Conservation (phyloP, 2,888 invertebrate species). For the Temnothorax ravouxi region DNA sequence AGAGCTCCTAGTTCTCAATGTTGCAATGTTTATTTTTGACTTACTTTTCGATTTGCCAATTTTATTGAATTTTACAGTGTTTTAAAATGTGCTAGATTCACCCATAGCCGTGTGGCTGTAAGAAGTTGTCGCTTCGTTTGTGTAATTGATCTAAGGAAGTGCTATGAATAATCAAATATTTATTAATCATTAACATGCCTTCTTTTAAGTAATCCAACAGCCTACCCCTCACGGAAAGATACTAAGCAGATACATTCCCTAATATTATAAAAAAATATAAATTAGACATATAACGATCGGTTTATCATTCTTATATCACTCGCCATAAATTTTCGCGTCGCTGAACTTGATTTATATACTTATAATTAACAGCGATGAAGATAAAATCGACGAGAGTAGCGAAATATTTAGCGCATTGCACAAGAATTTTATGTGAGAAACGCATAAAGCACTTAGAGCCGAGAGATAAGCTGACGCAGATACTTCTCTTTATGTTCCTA, state of each 20-base stretch:
- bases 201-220: too few species aligned
- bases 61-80: neutral
- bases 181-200: too few species aligned
- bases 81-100: neutral
- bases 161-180: too few species aligned
- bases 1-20: neutral
- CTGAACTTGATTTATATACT: conserved; percentile 14
- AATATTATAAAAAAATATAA: neutral
- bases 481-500: conserved; percentile 36
- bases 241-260: neutral
- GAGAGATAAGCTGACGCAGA: neutral
- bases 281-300: neutral
- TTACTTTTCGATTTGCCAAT: neutral
- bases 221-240: too few species aligned
- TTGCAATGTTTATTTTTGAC: neutral
- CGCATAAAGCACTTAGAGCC: neutral
- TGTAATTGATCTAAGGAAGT: too few species aligned
- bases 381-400: conserved; percentile 17
- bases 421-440: conserved; percentile 21
- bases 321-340: conserved; percentile 8
- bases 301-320: neutral
- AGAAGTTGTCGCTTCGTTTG: too few species aligned
- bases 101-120: too few species aligned
- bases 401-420: neutral
- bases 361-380: neutral